Evolutionary conservation across 1,140 invertebrate genomes (phyloP).

Genomic region (Coptotermes formosanus): DNA sequence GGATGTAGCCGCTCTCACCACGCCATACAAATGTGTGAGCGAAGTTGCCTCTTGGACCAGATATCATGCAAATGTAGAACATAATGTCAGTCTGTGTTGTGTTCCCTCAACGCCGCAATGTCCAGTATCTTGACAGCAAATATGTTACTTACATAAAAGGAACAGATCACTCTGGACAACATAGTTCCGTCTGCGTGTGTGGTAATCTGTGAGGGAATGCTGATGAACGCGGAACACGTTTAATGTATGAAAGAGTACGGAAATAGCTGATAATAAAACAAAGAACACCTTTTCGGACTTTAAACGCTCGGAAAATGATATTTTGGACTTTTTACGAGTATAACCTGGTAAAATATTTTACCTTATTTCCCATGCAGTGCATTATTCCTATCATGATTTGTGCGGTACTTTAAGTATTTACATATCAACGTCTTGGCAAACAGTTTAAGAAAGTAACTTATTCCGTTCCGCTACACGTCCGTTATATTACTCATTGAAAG

Average conservation of each 20-base stretch:
- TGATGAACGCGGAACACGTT: not conserved
- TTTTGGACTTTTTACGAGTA: not conserved
- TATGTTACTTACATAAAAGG: too few species aligned
- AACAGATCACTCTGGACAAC: not conserved
- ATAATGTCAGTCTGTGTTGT: too few species aligned
- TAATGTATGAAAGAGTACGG: not conserved
- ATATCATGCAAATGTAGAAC: too few species aligned
- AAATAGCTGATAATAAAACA: not conserved
- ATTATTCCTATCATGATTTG: not conserved
- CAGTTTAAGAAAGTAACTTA: not conserved
- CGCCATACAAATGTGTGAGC: too few species aligned
- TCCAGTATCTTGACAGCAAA: too few species aligned
- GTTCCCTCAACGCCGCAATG: too few species aligned
- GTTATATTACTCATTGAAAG: too few species aligned
- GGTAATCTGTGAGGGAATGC: not conserved
- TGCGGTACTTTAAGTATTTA: not conserved
- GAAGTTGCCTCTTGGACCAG: too few species aligned
- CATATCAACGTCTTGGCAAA: not conserved
- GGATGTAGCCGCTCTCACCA: too few species aligned
- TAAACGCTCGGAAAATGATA: not conserved
- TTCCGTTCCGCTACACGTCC: not conserved
- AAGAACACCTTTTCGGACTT: not conserved
- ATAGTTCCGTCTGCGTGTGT: not conserved
- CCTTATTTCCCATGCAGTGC: not conserved
- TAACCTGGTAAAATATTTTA: not conserved